Conservation (phyloP, 1,140 invertebrate species). For the Platorchestia sp. region DNA sequence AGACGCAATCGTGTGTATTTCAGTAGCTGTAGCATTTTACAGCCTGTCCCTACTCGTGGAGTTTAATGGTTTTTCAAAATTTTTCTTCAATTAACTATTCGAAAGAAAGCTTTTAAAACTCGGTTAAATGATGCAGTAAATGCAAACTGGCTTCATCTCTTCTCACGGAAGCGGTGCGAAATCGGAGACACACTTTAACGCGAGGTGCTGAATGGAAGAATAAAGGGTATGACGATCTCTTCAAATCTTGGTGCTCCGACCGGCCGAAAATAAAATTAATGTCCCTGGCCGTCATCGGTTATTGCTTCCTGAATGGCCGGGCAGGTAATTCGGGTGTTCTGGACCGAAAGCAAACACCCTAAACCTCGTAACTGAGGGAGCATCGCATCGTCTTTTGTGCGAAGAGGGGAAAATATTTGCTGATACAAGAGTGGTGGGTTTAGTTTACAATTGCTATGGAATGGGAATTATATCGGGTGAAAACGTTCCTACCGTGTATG, state of each 20-base stretch:
- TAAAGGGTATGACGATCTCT: neutral
- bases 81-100: neutral
- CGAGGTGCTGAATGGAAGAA: neutral
- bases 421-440: neutral
- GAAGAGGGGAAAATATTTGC: neutral
- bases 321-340: neutral
- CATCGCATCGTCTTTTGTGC: neutral
- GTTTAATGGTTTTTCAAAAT: no score
- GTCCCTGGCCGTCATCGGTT: neutral
- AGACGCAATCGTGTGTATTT: no score
- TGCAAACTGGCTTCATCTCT: neutral
- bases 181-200: neutral
- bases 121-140: neutral
- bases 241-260: neutral
- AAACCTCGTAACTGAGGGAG: neutral
- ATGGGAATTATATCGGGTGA: neutral
- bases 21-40: no score
- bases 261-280: neutral
- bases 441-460: neutral
- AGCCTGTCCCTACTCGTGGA: no score
- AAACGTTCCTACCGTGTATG: neutral
- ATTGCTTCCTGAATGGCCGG: neutral
- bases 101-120: neutral
- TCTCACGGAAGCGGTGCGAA: neutral
- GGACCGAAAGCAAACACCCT: neutral